Conservation (phyloP, 2,888 invertebrate genomes). For the Chrysopilus asiliformis region DNA sequence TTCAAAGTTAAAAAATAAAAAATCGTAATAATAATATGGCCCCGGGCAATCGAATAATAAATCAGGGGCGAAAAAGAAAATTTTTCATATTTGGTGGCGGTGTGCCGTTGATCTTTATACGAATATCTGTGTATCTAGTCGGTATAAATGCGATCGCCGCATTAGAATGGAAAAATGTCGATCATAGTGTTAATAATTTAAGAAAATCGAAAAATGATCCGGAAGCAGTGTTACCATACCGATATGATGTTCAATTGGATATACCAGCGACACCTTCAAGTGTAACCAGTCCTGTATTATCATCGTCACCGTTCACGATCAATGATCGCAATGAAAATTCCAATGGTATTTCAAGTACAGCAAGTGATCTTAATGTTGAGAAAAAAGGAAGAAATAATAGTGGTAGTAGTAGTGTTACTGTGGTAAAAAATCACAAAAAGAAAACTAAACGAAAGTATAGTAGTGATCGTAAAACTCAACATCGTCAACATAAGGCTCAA, state of each 20-base stretch:
- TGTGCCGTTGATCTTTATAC: too few species aligned
- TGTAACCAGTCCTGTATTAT: background rate
- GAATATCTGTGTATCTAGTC: constrained; percentile 17
- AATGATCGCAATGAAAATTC: too few species aligned
- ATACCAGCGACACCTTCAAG: background rate
- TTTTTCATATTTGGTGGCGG: too few species aligned
- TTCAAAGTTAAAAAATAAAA: too few species aligned
- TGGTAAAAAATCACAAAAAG: constrained; percentile 4
- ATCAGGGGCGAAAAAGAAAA: too few species aligned
- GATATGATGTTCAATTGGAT: background rate
- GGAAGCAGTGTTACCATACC: too few species aligned
- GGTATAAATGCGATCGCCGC: constrained; percentile 13
- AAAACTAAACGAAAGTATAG: constrained; percentile 3
- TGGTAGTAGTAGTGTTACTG: constrained; percentile 1
- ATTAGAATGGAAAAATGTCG: constrained; percentile 11
- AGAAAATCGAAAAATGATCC: too few species aligned
- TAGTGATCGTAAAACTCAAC: background rate
- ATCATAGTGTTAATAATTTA: constrained; percentile 13
- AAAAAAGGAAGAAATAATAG: constrained; percentile 3
- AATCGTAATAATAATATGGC: too few species aligned
- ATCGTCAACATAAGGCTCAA: background rate
- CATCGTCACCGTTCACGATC: background rate
- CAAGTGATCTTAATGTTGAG: background rate
- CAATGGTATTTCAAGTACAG: background rate
- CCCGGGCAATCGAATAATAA: too few species aligned